These are phyloP conservation scores for Archegozetes longisetosus DNA, from an alignment of 1,140 invertebrate species.

Conservation along the genomic window DNA sequence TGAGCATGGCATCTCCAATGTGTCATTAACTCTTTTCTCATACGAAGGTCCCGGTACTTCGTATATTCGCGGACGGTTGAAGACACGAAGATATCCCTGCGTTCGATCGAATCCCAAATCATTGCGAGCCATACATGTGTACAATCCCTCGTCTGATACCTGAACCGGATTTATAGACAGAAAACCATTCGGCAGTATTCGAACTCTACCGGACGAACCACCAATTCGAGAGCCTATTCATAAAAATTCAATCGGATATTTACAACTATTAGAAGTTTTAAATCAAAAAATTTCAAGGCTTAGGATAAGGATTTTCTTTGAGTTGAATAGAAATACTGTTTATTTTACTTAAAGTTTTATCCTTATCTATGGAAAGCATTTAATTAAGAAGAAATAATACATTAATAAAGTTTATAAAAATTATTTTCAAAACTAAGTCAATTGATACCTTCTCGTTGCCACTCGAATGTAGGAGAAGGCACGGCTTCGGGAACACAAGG, in stretches of 20 bases:
- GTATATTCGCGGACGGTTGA: conserved; percentile 46
- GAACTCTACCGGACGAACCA: conserved; percentile 48
- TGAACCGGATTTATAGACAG: conserved; percentile 71
- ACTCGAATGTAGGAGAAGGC: conserved; percentile 67
- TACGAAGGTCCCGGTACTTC: conserved; percentile 46
- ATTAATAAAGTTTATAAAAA: no score
- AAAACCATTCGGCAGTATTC: conserved; percentile 63
- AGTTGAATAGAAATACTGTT: no score
- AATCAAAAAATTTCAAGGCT: no score
- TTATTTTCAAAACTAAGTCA: not conserved
- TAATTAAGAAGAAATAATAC: no score
- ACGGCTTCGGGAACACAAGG: conserved; percentile 85
- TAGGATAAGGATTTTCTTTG: no score
- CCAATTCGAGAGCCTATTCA: not conserved
- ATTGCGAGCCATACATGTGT: conserved; percentile 72
- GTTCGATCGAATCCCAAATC: conserved; percentile 56
- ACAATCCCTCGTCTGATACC: conserved; percentile 68
- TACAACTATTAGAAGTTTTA: no score
- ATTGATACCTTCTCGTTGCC: conserved; percentile 63
- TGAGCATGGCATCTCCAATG: conserved; percentile 57
- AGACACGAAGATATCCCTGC: conserved; percentile 43
- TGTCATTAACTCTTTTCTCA: conserved; percentile 45
- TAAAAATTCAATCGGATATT: not conserved
- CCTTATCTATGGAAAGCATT: no score
- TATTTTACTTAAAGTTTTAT: no score